Conservation (phyloP, 2,113 vertebrate genomes). For the Plecotus auritus region DNA sequence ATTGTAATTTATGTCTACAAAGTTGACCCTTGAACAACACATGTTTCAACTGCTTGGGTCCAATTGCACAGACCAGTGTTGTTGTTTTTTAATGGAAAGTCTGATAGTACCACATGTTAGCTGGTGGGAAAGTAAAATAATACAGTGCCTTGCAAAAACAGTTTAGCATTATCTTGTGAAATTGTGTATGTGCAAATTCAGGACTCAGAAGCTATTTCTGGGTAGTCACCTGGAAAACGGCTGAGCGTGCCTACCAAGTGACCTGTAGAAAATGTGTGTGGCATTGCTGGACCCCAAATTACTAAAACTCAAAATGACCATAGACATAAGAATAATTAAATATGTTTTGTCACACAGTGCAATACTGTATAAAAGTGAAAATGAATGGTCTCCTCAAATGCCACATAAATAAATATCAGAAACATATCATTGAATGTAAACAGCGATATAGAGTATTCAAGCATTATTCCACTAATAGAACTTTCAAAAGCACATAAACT, state of each 20-base stretch:
- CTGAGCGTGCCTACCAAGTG: not conserved
- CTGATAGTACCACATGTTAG: not conserved
- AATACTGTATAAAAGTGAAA: not conserved
- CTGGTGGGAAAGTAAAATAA: not conserved
- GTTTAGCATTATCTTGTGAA: not conserved
- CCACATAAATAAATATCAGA: not conserved
- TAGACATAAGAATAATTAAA: not conserved
- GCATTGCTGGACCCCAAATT: not conserved
- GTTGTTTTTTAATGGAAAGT: not conserved
- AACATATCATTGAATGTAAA: not conserved
- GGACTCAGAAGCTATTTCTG: not conserved
- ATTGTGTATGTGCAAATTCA: not conserved
- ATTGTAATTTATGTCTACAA: not conserved
- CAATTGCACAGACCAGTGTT: not conserved
- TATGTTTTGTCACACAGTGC: not conserved
- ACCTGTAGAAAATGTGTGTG: not conserved
- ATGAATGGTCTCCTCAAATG: not conserved
- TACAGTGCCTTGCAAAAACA: not conserved
- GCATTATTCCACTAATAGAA: not conserved
- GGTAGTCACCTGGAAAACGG: not conserved
- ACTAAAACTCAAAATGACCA: not conserved
- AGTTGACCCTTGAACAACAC: not conserved
- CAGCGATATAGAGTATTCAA: not conserved
- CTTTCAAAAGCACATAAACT: not conserved
- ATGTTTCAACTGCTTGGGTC: not conserved